Evolutionary conservation across 2,113 vertebrate species (phyloP).

Genomic region (Eretmochelys imbricata): DNA sequence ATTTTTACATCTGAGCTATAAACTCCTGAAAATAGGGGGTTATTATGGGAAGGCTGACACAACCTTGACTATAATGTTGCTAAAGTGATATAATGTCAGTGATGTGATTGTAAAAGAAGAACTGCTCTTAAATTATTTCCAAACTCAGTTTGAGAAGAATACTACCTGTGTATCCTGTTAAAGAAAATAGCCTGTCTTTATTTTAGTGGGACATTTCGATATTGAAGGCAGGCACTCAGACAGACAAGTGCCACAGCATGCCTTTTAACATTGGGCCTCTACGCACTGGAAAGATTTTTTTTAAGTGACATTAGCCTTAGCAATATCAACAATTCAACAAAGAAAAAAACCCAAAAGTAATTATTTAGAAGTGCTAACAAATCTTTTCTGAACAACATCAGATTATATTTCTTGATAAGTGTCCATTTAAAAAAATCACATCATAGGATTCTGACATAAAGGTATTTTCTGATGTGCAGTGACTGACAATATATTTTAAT

Average conservation of each 20-base stretch:
- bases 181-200: conserved; percentile 42
- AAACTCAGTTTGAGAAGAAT: conserved; percentile 25
- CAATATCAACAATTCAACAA: neutral
- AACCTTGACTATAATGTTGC: neutral
- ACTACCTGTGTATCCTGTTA: neutral
- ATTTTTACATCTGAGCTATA: neutral
- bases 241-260: neutral
- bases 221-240: neutral
- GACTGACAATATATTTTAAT: neutral
- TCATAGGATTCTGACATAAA: neutral
- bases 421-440: neutral
- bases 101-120: neutral
- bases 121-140: conserved; percentile 43
- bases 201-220: conserved; percentile 21
- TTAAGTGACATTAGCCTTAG: rapidly evolving
- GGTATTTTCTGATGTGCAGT: neutral
- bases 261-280: neutral
- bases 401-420: neutral
- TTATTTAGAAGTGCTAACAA: rapidly evolving
- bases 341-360: neutral
- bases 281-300: neutral
- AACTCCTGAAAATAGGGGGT: conserved; percentile 13
- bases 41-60: conserved; percentile 6
- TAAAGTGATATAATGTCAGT: neutral
- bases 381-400: neutral